A percentile compares a stretch with the other conserved stretches of the same genome.
Conservation (phyloP, 2,113 vertebrate genomes). For the Spea bombifrons region DNA sequence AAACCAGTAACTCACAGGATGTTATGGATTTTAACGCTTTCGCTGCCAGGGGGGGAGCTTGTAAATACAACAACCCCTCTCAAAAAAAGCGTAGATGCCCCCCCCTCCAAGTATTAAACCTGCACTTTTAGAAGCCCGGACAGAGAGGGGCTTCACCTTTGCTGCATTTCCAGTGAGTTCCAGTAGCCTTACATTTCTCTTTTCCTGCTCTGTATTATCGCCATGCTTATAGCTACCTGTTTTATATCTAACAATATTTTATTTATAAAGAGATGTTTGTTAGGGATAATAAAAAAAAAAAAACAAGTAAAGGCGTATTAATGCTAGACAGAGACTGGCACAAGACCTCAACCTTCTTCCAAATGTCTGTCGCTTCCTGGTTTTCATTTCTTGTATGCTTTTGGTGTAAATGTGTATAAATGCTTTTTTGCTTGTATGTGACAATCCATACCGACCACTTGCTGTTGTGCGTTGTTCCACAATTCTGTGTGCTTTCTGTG, state of each 20-base stretch:
- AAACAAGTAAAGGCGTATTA: constrained; percentile 22
- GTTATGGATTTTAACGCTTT: constrained; percentile 1
- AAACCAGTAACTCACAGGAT: constrained; percentile 59
- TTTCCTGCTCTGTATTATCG: constrained; percentile 8
- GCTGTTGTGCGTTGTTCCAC: constrained; percentile 63
- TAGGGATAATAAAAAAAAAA: constrained; percentile 47
- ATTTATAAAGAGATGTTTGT: constrained; percentile 56
- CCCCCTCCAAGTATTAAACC: constrained; percentile 43
- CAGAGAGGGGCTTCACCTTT: constrained; percentile 55
- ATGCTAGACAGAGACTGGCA: constrained; percentile 36
- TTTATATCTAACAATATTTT: constrained; percentile 58
- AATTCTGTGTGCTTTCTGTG: constrained; percentile 76
- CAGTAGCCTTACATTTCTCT: constrained; percentile 69
- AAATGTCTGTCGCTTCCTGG: constrained; percentile 15
- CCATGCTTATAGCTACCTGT: constrained; percentile 55
- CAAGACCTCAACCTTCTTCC: constrained; percentile 23
- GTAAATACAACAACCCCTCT: neutral
- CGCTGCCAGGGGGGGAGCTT: neutral
- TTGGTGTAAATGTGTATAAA: constrained; percentile 49
- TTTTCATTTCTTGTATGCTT: constrained; percentile 46
- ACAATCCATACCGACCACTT: constrained; percentile 55
- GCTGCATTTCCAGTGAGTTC: constrained; percentile 60
- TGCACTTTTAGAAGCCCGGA: constrained; percentile 56
- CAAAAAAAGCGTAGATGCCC: neutral
- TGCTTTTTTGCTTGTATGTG: constrained; percentile 55